Percentiles rank a stretch among this genome's conserved stretches.
Evolutionary conservation across 2,113 vertebrate species (phyloP).

Genomic region (Polypterus senegalus): DNA sequence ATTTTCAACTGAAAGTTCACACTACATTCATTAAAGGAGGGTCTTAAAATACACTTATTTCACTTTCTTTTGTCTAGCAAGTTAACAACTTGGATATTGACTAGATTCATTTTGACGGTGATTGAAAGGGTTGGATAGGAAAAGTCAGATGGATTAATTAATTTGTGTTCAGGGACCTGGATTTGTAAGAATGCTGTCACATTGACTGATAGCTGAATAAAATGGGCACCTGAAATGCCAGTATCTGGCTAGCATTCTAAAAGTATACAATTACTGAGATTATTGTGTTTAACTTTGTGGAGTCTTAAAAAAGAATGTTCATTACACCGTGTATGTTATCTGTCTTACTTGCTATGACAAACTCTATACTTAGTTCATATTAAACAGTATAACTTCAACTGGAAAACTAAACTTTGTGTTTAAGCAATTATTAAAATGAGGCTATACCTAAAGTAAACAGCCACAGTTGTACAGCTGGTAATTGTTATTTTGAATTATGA

Average conservation of each 20-base stretch:
- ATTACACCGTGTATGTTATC: too few relatives aligned
- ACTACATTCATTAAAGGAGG: too few relatives aligned
- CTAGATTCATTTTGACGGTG: conserved; percentile 79
- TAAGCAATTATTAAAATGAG: too few relatives aligned
- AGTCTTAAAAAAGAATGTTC: too few relatives aligned
- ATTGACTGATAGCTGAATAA: conserved; percentile 72
- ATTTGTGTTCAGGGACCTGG: conserved; percentile 67
- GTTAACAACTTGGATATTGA: conserved; percentile 82
- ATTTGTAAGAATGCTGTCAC: conserved; percentile 62
- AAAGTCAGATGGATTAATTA: conserved; percentile 82
- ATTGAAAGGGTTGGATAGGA: conserved; percentile 74
- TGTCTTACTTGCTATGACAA: too few relatives aligned
- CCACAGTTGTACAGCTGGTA: too few relatives aligned
- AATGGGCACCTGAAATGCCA: conserved; percentile 37
- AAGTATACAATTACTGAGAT: conserved; percentile 20
- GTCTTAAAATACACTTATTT: conserved; percentile 18
- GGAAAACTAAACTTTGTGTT: too few relatives aligned
- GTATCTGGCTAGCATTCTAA: conserved; percentile 49
- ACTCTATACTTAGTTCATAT: too few relatives aligned
- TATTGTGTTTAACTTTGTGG: background rate
- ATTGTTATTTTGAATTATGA: too few relatives aligned
- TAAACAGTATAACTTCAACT: too few relatives aligned
- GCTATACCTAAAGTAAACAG: too few relatives aligned
- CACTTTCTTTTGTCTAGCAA: conserved; percentile 58
- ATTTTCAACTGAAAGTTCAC: too few relatives aligned